Evolutionary conservation across 1,140 invertebrate species (phyloP).

Genomic region (Drosophila arizonae): DNA sequence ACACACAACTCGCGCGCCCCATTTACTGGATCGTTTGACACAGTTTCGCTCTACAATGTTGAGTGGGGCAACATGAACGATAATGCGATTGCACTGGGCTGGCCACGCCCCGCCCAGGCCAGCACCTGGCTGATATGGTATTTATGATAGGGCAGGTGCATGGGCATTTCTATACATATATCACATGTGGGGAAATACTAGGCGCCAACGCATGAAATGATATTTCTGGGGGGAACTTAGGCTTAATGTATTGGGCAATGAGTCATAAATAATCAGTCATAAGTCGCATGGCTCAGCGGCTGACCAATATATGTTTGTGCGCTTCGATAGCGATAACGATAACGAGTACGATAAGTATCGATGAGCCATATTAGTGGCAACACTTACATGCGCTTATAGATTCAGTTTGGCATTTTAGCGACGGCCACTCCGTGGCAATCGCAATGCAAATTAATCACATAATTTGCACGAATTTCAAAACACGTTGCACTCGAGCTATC

Average conservation of each 20-base stretch:
- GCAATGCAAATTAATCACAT: conserved; percentile 49
- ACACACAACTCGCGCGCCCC: conserved; percentile 21
- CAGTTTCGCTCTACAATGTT: conserved; percentile 40
- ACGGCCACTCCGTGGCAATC: conserved; percentile 14
- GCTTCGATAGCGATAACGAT: neutral
- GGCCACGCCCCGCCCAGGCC: too few species aligned
- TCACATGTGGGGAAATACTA: conserved; percentile 27
- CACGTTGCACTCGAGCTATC: conserved; percentile 28
- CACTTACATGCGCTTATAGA: conserved; percentile 26
- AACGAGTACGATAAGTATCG: conserved; percentile 12
- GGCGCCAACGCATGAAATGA: conserved; percentile 34
- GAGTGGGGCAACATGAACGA: conserved; percentile 31
- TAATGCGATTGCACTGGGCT: conserved; percentile 33
- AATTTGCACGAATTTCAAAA: conserved; percentile 48
- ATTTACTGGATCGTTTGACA: conserved; percentile 36
- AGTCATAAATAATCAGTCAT: conserved; percentile 45
- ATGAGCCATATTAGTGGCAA: conserved; percentile 31
- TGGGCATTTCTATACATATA: neutral
- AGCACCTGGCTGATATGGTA: conserved; percentile 25
- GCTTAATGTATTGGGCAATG: conserved; percentile 29
- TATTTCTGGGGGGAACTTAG: neutral
- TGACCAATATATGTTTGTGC: conserved; percentile 4
- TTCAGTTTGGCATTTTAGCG: conserved; percentile 38
- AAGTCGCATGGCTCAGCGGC: conserved; percentile 6
- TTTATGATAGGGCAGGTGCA: conserved; percentile 31